Conservation (phyloP, 2,113 vertebrate genomes). For the Chloropsis hardwickii region DNA sequence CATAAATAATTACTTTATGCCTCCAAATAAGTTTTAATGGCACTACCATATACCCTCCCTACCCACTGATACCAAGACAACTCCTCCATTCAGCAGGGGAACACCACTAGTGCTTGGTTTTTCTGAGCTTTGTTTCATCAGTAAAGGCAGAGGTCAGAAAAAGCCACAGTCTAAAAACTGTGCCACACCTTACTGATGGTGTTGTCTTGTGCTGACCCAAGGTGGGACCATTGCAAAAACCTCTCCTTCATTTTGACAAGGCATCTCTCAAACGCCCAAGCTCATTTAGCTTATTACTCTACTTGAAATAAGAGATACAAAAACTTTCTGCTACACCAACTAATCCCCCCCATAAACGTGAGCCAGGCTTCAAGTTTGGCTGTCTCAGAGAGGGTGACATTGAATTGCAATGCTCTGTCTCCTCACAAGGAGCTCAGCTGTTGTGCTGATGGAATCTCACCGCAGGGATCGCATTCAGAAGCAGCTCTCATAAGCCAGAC, state of each 20-base stretch:
- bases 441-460: not conserved
- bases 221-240: not conserved
- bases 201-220: not conserved
- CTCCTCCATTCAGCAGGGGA: not conserved
- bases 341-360: not conserved
- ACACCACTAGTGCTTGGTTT: not conserved
- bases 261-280: not conserved
- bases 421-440: not conserved
- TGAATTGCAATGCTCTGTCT: not conserved
- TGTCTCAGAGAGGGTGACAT: not conserved
- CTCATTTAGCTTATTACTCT: not conserved
- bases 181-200: not conserved
- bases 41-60: not conserved
- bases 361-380: not conserved
- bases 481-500: not conserved
- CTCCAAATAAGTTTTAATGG: not conserved
- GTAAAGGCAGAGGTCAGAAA: not conserved
- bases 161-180: not conserved
- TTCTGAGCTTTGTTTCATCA: not conserved
- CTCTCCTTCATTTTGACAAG: not conserved
- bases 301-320: not conserved
- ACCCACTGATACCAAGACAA: not conserved
- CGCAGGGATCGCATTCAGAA: fast-evolving
- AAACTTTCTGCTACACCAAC: not conserved
- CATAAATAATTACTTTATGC: not conserved